Evolutionary conservation across 1,140 invertebrate genomes (phyloP), one percentile per base, ranked within the genome.

Genomic region (Hypsibius dujardini): DNA sequence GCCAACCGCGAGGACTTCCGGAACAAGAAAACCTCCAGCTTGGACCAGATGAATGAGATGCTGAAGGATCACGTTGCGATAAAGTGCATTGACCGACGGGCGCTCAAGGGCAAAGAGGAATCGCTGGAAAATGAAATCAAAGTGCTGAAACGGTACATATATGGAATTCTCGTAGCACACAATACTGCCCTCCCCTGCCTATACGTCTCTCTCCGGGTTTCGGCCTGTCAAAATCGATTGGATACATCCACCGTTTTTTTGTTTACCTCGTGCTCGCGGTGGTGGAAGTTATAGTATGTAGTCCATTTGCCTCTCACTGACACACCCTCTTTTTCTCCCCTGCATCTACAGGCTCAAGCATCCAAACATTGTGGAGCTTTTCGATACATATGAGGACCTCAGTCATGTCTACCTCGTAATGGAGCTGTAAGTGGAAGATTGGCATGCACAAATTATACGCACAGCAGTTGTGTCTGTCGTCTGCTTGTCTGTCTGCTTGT

Each of bases 41-140:
- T 67, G 42, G 62, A 67, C 42, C 62, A 67, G 3, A 67, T 67
- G 62, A 67, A 67, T 42, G 62, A 67, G 62, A 7, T 67, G 62
- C 62, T 67, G 90, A 92, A 74, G 86, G 87, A 75, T 85, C 87
- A 1, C 90, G 90, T 42, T 81, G 96, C 96, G 3, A 92, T 98
- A 71, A 99, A 99, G 85, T 97, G 98, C 77, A 99, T 99, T 77
- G 94, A 99, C 82, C 96, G 97, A 79, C 95, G 96, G 80, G 94
- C 94, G 2, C 82, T 99, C 12, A 95, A 95, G 81, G 96, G 95
- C 45, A 98, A 98, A 81, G 95, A 99, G 80, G 95, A 98, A 80
- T 96, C 95, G 1, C 82, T 98, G 77, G 94, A 98, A 80, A 98
- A 99, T 84, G 95, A 98, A 86, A 97, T 98, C 76, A 88, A 90